These are phyloP conservation scores for Syngnathus rostellatus DNA, from an alignment of 2,797 vertebrate genomes.

Conservation along the genomic window DNA sequence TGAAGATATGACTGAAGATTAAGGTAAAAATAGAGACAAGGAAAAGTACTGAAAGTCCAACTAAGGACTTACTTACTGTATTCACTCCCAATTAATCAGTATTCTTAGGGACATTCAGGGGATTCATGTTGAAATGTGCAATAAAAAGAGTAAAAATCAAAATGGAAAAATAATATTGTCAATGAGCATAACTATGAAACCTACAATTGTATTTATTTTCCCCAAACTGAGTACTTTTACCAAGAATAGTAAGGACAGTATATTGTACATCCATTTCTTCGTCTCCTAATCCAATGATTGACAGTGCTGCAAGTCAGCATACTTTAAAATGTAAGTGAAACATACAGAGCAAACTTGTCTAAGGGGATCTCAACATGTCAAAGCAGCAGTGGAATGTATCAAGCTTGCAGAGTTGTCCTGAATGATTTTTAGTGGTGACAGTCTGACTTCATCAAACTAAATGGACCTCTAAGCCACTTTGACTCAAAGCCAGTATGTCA, in stretches of 20 bases:
- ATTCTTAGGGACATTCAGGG: not conserved
- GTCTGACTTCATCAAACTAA: not conserved
- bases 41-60: constrained; percentile 39
- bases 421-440: not conserved
- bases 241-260: too few relatives aligned
- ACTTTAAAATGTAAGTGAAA: not conserved
- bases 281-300: not conserved
- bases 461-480: not conserved
- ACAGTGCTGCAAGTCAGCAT: not conserved
- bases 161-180: too few relatives aligned
- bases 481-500: not conserved
- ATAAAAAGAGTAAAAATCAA: too few relatives aligned
- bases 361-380: not conserved
- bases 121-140: too few relatives aligned
- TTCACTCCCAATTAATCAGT: not conserved
- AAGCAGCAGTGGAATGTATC: constrained; percentile 1
- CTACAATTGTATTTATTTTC: not conserved
- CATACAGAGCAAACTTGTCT: not conserved
- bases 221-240: not conserved
- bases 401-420: not conserved
- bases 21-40: constrained; percentile 45
- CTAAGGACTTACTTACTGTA: not conserved
- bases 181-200: not conserved
- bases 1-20: constrained; percentile 57
- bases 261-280: not conserved